A percentile compares a stretch with the other conserved stretches of the same genome.
These are phyloP conservation scores for Chrosomus eos DNA, from an alignment of 2,797 vertebrate species.

Conservation along the genomic window DNA sequence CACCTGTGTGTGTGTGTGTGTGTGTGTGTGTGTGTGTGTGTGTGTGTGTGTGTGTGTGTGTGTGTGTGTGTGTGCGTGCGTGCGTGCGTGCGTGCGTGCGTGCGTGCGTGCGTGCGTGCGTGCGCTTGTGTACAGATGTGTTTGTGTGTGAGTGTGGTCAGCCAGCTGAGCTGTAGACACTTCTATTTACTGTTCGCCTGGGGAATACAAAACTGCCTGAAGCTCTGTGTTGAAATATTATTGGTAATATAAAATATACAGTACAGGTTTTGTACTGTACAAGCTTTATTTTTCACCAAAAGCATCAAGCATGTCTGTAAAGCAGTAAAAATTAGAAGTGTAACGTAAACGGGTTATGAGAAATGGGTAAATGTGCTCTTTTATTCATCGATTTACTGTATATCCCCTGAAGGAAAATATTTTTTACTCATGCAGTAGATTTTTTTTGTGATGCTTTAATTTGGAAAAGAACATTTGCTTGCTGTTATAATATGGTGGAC, in stretches of 20 bases:
- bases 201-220: slow-evolving; percentile 13
- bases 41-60: slow-evolving; percentile 54
- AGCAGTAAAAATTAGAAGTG: not conserved
- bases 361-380: not conserved
- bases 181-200: slow-evolving; percentile 12
- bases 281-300: not conserved
- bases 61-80: slow-evolving; percentile 5
- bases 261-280: slow-evolving; percentile 2
- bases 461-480: not conserved
- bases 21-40: not conserved
- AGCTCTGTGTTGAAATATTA: slow-evolving; percentile 7
- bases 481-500: slow-evolving; percentile 20
- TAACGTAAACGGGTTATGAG: not conserved
- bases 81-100: slow-evolving; percentile 9
- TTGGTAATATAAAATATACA: not conserved
- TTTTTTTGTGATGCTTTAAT: not conserved
- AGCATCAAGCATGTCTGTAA: not conserved
- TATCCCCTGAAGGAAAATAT: not conserved
- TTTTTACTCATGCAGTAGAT: not conserved
- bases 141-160: slow-evolving; percentile 50
- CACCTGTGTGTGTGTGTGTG: slow-evolving; percentile 36
- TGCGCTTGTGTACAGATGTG: slow-evolving; percentile 32
- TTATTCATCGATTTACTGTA: not conserved
- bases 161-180: slow-evolving; percentile 9
- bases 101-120: slow-evolving; percentile 49